A percentile compares a stretch with the other conserved stretches of the same genome.
These are phyloP conservation scores for Herpailurus yagouaroundi DNA, from an alignment of 2,113 vertebrate genomes.

Conservation along the genomic window DNA sequence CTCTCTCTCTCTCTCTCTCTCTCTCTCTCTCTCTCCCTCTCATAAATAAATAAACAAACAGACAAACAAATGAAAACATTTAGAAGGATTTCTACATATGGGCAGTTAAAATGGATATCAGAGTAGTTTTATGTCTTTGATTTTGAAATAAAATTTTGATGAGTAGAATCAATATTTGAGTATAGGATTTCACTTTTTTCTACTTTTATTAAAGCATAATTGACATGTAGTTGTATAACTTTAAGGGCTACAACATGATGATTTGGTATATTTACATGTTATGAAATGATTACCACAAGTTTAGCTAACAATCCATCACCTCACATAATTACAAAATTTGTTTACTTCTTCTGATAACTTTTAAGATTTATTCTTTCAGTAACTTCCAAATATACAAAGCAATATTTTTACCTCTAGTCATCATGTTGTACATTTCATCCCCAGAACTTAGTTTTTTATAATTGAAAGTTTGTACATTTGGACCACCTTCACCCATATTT, in stretches of 20 bases:
- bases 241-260: neutral
- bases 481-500: neutral
- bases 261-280: neutral
- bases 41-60: too few relatives aligned
- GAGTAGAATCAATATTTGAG: neutral
- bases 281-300: neutral
- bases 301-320: neutral
- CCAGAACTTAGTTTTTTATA: neutral
- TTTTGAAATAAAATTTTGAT: constrained; percentile 3
- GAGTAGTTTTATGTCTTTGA: neutral
- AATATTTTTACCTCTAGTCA: neutral
- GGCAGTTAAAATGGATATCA: neutral
- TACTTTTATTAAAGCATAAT: neutral
- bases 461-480: neutral
- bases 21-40: too few relatives aligned
- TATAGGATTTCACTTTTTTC: neutral
- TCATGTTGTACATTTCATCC: neutral
- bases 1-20: too few relatives aligned
- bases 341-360: neutral
- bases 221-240: neutral
- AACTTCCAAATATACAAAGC: neutral
- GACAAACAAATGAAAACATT: neutral
- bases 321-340: neutral
- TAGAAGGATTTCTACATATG: neutral
- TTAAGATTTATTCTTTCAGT: neutral